Conservation (phyloP, 2,888 invertebrate genomes). For the Spicauda simplicius region DNA sequence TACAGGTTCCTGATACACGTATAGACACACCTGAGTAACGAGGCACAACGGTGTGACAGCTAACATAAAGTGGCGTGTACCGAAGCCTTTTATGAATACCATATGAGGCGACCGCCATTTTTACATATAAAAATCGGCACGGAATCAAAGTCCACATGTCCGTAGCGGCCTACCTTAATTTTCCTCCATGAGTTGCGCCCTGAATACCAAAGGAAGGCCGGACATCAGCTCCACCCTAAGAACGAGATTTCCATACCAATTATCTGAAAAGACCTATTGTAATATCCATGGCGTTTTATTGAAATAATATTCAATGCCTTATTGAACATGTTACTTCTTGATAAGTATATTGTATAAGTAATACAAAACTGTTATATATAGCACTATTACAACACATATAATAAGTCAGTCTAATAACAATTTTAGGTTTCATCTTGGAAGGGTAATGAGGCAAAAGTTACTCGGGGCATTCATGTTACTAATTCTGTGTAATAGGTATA, state of each 20-base stretch:
- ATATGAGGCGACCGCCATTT: slow-evolving; percentile 68
- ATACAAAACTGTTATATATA: no score
- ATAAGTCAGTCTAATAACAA: no score
- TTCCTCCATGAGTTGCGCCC: slow-evolving; percentile 63
- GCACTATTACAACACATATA: no score
- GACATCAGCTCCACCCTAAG: slow-evolving; percentile 61
- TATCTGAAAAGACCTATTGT: slow-evolving; percentile 52
- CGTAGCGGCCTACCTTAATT: slow-evolving; percentile 77
- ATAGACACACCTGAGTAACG: slow-evolving; percentile 37
- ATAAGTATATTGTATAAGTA: no score
- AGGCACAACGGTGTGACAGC: slow-evolving; percentile 50
- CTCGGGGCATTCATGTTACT: no score
- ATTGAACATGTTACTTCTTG: no score
- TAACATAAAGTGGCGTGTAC: slow-evolving; percentile 59
- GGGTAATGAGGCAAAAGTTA: no score
- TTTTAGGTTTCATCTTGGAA: no score
- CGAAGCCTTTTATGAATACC: slow-evolving; percentile 70
- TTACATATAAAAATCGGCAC: slow-evolving; percentile 71
- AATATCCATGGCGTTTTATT: slow-evolving; percentile 44
- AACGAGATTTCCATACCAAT: slow-evolving; percentile 68
- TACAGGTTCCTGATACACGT: background rate
- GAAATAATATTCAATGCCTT: slow-evolving; percentile 30
- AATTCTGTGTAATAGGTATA: no score
- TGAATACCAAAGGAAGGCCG: slow-evolving; percentile 72
- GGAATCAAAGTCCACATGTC: slow-evolving; percentile 78